phyloP scores from a whole-genome alignment of 2,888 invertebrate species.

The Agrotis clavis region DNA sequence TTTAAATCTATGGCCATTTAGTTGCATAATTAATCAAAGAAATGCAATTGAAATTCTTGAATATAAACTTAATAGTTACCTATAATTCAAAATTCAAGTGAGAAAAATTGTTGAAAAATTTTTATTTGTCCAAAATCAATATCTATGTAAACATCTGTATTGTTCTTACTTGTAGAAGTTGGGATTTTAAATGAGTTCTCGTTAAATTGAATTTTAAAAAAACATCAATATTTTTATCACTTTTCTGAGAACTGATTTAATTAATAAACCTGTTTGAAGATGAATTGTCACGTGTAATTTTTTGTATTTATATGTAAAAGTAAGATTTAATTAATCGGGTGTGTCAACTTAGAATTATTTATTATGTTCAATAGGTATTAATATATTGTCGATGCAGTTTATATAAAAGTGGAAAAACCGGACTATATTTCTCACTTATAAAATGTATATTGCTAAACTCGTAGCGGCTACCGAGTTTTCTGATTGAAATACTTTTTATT shows the following conservation, averaged over 20 bases:
- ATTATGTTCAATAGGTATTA: not conserved
- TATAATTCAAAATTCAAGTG: no score
- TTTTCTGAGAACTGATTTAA: slow-evolving; percentile 6
- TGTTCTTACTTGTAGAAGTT: no score
- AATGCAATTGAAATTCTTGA: no score
- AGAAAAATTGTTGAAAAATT: no score
- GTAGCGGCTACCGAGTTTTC: no score
- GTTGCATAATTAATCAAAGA: no score
- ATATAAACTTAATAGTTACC: no score
- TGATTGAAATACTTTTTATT: no score
- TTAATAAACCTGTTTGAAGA: not conserved
- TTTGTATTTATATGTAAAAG: not conserved
- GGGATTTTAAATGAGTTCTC: not conserved
- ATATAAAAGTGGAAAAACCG: not conserved
- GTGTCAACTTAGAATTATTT: not conserved
- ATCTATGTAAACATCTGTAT: no score
- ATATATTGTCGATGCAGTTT: no score
- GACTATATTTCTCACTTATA: not conserved
- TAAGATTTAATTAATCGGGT: not conserved
- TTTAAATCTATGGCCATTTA: no score
- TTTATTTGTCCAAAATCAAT: no score
- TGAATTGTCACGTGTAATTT: not conserved
- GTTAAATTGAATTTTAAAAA: not conserved
- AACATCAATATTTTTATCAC: not conserved
- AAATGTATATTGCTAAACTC: not conserved